These are phyloP conservation scores for Axis porcinus DNA, from an alignment of 2,113 vertebrate species.

Conservation along the genomic window DNA sequence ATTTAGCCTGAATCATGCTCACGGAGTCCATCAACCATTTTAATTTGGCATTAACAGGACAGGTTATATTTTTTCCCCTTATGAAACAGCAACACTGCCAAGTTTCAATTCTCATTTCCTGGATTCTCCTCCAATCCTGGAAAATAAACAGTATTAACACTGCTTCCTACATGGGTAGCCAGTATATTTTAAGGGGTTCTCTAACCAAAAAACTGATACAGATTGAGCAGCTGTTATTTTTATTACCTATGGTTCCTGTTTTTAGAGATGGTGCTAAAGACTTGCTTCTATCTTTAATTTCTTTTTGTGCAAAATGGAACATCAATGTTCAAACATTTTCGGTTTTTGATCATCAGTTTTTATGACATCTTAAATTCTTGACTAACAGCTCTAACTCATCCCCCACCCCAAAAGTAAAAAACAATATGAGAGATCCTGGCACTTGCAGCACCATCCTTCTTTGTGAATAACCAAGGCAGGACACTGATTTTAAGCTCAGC, in stretches of 20 bases:
- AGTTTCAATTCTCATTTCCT: slow-evolving; percentile 30
- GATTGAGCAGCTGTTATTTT: not conserved
- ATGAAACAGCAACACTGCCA: slow-evolving; percentile 12
- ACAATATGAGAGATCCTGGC: not conserved
- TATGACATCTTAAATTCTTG: slow-evolving; percentile 32
- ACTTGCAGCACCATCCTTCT: not conserved
- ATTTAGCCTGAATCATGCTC: not conserved
- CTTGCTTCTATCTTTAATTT: not conserved
- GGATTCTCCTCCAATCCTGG: not conserved
- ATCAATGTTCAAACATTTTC: slow-evolving; percentile 21
- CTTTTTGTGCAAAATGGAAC: not conserved
- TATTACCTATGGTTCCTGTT: not conserved
- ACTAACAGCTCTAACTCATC: not conserved
- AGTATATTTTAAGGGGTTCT: not conserved
- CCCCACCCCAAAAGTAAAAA: not conserved
- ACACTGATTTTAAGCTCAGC: not conserved
- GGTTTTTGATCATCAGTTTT: slow-evolving; percentile 29
- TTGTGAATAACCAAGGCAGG: slow-evolving; percentile 27
- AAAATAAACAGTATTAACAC: slow-evolving; percentile 11
- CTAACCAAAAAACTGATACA: not conserved
- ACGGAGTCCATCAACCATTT: not conserved
- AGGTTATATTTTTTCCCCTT: not conserved
- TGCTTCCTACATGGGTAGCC: not conserved
- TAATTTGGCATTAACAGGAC: slow-evolving; percentile 13
- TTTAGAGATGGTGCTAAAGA: not conserved